These are phyloP conservation scores for Chionomys nivalis DNA, from an alignment of 2,113 vertebrate genomes.

Conservation along the genomic window DNA sequence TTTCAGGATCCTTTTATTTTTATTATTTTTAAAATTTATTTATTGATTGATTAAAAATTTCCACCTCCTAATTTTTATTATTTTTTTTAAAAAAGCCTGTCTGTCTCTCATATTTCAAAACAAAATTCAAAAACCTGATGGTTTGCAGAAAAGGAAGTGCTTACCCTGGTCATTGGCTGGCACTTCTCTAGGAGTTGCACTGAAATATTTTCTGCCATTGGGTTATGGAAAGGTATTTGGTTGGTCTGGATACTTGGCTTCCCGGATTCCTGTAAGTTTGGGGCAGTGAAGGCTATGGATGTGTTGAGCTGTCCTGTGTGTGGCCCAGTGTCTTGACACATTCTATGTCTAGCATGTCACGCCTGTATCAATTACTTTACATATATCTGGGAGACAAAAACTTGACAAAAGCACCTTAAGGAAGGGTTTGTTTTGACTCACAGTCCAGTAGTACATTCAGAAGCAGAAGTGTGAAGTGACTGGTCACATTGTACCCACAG, in stretches of 20 bases:
- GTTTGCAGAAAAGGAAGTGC: neutral
- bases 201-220: neutral
- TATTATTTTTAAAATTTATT: too few relatives aligned
- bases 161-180: neutral
- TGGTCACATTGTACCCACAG: neutral
- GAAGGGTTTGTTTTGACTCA: neutral
- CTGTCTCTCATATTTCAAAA: neutral
- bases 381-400: neutral
- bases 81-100: neutral
- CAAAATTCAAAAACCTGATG: neutral
- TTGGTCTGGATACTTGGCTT: neutral
- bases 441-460: neutral
- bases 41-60: too few relatives aligned
- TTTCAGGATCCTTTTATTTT: neutral
- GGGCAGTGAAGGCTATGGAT: neutral
- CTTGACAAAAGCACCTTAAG: neutral
- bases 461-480: neutral
- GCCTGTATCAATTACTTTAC: neutral
- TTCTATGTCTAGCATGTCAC: neutral
- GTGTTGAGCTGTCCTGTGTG: neutral
- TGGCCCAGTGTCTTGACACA: neutral
- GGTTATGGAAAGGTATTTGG: neutral
- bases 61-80: neutral
- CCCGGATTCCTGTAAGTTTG: neutral
- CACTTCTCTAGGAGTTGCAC: neutral